A percentile compares a stretch with the other conserved stretches of the same genome.
These are phyloP conservation scores for Adineta ricciae DNA, from an alignment of 2,888 invertebrate genomes.

Conservation along the genomic window DNA sequence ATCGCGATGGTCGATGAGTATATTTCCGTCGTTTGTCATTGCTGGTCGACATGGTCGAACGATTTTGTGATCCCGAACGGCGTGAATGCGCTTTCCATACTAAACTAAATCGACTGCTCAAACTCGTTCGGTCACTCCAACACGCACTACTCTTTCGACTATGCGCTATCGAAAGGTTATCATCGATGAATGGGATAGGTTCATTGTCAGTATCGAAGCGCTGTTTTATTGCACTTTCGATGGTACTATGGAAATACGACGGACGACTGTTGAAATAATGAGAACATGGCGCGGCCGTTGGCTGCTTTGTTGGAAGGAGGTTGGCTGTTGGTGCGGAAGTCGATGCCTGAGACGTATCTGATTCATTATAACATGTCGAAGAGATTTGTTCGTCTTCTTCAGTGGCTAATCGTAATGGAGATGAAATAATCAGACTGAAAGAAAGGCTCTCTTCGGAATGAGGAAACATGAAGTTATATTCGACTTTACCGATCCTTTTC, in stretches of 20 bases:
- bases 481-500: not conserved
- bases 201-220: not conserved
- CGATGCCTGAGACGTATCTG: not conserved
- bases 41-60: not conserved
- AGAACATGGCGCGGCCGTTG: not conserved
- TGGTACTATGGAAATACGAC: not conserved
- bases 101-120: not conserved
- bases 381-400: not conserved
- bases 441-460: no score
- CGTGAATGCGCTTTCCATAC: not conserved
- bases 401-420: not conserved
- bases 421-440: not conserved
- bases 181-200: not conserved
- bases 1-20: not conserved
- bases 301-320: not conserved
- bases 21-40: not conserved
- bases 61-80: not conserved
- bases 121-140: constrained; percentile 16
- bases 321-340: not conserved
- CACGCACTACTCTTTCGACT: constrained; percentile 6
- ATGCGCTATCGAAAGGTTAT: not conserved
- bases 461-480: not conserved
- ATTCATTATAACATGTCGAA: not conserved
- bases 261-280: not conserved
- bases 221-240: not conserved